phyloP scores from a whole-genome alignment of 2,113 vertebrate species.

The Galeopterus variegatus region DNA sequence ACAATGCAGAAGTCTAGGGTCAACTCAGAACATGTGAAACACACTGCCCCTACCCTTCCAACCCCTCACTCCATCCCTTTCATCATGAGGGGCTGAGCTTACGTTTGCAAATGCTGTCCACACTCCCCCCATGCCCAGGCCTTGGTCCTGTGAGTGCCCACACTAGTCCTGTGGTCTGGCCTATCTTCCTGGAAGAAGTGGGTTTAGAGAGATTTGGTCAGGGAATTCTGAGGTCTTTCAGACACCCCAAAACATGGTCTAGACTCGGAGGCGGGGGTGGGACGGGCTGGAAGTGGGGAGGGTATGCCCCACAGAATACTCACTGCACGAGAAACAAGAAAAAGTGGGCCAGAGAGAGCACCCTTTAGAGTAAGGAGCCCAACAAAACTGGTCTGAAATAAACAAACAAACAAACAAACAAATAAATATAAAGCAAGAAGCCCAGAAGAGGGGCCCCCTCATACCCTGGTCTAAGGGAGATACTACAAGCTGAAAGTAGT shows the following conservation, averaged over 20 bases:
- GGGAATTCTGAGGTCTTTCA: background rate
- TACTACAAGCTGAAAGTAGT: fast-evolving
- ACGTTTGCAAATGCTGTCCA: background rate
- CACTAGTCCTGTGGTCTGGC: background rate
- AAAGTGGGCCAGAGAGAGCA: background rate
- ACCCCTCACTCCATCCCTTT: too few relatives aligned
- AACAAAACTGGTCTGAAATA: too few relatives aligned
- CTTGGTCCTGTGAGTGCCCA: fast-evolving
- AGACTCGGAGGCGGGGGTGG: background rate
- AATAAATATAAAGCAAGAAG: background rate
- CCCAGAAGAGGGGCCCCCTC: fast-evolving
- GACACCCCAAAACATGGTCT: background rate
- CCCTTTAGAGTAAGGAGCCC: background rate
- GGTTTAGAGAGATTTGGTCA: background rate
- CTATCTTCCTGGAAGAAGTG: background rate
- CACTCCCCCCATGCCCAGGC: too few relatives aligned
- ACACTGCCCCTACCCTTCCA: background rate
- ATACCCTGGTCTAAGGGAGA: fast-evolving
- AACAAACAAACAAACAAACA: too few relatives aligned
- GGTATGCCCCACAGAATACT: background rate
- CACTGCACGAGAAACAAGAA: background rate
- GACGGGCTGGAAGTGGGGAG: fast-evolving
- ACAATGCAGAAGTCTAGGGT: background rate
- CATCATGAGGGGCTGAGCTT: fast-evolving
- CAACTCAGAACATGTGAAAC: background rate